A percentile compares a stretch with the other conserved stretches of the same genome.
These are phyloP conservation scores for Trisateles emortualis DNA, from an alignment of 2,888 invertebrate genomes.

Conservation along the genomic window DNA sequence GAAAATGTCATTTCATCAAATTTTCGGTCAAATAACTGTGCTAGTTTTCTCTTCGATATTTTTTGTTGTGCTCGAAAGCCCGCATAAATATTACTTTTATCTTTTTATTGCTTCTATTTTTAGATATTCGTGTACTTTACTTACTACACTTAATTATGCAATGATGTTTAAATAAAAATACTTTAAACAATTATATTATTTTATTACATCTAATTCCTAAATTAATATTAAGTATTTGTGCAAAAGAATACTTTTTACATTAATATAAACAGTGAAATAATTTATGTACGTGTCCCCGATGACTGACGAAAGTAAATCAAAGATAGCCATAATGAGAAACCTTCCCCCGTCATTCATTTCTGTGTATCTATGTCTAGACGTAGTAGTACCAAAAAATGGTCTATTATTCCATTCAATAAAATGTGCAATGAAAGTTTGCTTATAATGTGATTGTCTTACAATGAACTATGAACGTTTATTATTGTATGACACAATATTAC, in stretches of 20 bases:
- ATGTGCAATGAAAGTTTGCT: too few relatives aligned
- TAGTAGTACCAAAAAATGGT: too few relatives aligned
- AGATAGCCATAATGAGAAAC: slow-evolving; percentile 9
- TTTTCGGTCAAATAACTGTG: background rate
- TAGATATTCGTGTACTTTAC: background rate
- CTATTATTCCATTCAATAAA: too few relatives aligned
- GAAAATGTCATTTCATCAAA: background rate
- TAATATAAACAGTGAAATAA: slow-evolving; percentile 56
- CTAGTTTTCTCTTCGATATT: slow-evolving; percentile 3
- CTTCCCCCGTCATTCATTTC: too few relatives aligned
- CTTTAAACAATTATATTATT: slow-evolving; percentile 48
- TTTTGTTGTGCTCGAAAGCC: slow-evolving; percentile 2
- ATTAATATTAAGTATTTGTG: slow-evolving; percentile 79
- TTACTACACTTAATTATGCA: background rate
- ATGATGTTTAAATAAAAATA: slow-evolving; percentile 41
- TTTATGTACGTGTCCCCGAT: slow-evolving; percentile 51
- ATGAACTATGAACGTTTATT: too few relatives aligned
- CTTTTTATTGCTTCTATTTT: background rate
- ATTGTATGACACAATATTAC: too few relatives aligned
- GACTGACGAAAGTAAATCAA: slow-evolving; percentile 55
- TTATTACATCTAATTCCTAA: slow-evolving; percentile 75
- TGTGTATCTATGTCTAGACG: too few relatives aligned
- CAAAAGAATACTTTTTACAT: slow-evolving; percentile 77
- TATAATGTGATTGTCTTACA: too few relatives aligned
- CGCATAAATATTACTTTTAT: slow-evolving; percentile 4